Percentiles rank a stretch among this genome's conserved stretches.
These are phyloP conservation scores for Pyrrhosoma nymphula DNA, from an alignment of 2,888 invertebrate species.

Conservation along the genomic window DNA sequence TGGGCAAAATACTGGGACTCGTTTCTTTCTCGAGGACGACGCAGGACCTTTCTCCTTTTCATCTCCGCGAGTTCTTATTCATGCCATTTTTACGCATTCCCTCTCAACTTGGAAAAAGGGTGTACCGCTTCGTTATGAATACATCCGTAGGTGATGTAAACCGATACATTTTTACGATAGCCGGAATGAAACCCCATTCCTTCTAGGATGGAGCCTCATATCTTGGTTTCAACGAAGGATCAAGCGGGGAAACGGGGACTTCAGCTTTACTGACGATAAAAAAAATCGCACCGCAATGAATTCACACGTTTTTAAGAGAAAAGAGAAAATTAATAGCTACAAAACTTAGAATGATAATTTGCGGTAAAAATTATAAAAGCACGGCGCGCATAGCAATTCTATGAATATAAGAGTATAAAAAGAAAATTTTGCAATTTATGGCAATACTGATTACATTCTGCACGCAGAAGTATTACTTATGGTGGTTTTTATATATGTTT, in stretches of 20 bases:
- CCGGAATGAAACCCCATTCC: neutral
- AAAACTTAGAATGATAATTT: neutral
- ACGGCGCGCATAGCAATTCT: neutral
- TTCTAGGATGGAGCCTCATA: neutral
- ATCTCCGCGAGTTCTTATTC: constrained; percentile 12
- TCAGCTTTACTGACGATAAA: neutral
- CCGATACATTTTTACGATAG: constrained; percentile 36
- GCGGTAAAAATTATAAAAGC: neutral
- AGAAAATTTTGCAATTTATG: too few relatives aligned
- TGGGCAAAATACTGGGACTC: neutral
- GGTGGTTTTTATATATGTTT: too few relatives aligned
- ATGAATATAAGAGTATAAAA: too few relatives aligned
- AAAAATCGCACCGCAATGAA: constrained; percentile 1
- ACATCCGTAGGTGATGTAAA: constrained; percentile 1
- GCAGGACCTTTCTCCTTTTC: neutral
- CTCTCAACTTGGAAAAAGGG: neutral
- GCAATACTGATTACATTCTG: too few relatives aligned
- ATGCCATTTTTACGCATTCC: neutral
- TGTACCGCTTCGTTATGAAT: neutral
- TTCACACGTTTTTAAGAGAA: neutral
- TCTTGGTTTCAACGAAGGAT: neutral
- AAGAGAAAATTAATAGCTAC: neutral
- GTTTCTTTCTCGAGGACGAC: neutral
- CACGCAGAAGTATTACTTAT: too few relatives aligned
- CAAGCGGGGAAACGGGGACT: neutral